Base-by-base conservation (phyloP, 2,113 vertebrate genomes). In the Ivindomyrus marchei region DNA sequence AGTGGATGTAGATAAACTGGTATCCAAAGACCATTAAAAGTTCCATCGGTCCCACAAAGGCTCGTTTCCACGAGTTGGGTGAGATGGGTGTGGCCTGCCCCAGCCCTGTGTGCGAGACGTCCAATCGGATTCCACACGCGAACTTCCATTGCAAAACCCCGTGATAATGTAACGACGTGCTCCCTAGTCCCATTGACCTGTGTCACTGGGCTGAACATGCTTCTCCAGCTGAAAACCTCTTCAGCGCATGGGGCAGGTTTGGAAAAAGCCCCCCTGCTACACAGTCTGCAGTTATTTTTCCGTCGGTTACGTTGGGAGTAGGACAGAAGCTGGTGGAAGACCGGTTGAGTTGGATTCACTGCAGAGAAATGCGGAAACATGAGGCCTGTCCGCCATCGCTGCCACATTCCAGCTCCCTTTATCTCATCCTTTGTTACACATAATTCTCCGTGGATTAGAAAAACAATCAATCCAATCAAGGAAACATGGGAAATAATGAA, bases 391-490 rank as follows among this genome's bases (percentile, higher is more conserved):
- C 87, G 89, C 91, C 52, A 88, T 89, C 84, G 87, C 89, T 42
- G 77, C 91, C 91, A 92, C 93, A 92, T 89, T 91, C 93, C 91
- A 92, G 91, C 90, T 92, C 85, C 92, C 90, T 93, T 93, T 94
- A 92, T 91, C 89, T 94, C 95, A 95, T 94, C 93, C 92, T 93
- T 93, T 95, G 70, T 93, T 94, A 91, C 90, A 89, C 95, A 93
- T 94, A 91, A 95, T 96, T 96, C 95, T 91, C 94, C 92, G 92
- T 94, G 94, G 94, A 96, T 96, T 95, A 95, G 93, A 95, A 96
- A 95, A 96, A 94, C 95, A 94, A 96, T 95, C 95, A 93, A 94
- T 94, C 95, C 95, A 95, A 96, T 96, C 96, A 96, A 77, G 89
- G 91, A 87, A 3, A 88, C 36, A 89, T 90, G 89, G 47, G 88